phyloP scores from a whole-genome alignment of 2,888 invertebrate species.

The Yponomeuta evonymella region DNA sequence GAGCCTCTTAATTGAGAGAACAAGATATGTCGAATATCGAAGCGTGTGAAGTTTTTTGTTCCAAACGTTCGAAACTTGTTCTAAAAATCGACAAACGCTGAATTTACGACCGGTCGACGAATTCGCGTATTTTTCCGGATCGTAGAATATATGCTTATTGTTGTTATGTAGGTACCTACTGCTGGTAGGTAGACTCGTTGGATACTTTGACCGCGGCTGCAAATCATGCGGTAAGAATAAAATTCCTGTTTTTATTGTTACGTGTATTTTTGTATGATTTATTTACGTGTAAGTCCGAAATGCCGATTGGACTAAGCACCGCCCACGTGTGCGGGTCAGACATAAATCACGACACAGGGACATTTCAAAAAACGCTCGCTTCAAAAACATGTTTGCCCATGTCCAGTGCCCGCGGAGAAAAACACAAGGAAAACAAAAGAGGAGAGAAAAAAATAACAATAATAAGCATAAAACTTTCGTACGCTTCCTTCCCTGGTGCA shows the following conservation, averaged over 20 bases:
- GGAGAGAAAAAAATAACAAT: constrained; percentile 56
- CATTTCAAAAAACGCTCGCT: constrained; percentile 75
- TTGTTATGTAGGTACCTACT: background rate
- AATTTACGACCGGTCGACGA: constrained; percentile 28
- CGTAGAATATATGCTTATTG: background rate
- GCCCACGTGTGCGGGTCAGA: constrained; percentile 61
- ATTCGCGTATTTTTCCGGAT: background rate
- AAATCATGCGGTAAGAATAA: constrained; percentile 15
- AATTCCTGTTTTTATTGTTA: constrained; percentile 22
- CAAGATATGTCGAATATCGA: constrained; percentile 53
- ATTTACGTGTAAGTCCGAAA: constrained; percentile 61
- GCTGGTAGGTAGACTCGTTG: background rate
- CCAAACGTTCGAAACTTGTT: constrained; percentile 40
- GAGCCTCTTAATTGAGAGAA: constrained; percentile 65
- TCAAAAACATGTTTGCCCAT: constrained; percentile 69
- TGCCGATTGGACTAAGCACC: constrained; percentile 71
- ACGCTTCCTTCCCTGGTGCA: constrained; percentile 64
- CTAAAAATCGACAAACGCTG: constrained; percentile 30
- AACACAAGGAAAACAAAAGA: constrained; percentile 70
- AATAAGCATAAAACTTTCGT: constrained; percentile 63
- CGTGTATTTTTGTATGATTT: constrained; percentile 47
- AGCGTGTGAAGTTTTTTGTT: constrained; percentile 57
- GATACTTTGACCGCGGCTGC: background rate
- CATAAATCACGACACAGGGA: constrained; percentile 68
- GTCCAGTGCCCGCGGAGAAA: constrained; percentile 64